Evolutionary conservation across 1,140 invertebrate genomes (phyloP).

Genomic region (Pygmarrhopalites habei): DNA sequence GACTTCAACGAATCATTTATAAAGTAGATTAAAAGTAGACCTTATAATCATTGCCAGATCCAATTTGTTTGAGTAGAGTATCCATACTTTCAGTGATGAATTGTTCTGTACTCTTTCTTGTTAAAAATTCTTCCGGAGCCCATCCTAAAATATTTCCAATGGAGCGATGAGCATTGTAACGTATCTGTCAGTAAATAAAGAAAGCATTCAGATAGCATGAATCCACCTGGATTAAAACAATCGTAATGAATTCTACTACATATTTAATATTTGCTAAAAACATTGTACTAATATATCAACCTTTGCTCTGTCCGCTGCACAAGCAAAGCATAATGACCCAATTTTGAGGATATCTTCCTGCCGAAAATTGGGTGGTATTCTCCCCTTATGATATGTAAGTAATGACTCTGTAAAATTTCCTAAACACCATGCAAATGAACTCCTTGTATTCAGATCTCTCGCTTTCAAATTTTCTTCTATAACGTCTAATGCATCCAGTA

Average conservation of each 20-base stretch:
- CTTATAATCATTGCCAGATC: conserved; percentile 18
- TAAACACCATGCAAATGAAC: conserved; percentile 14
- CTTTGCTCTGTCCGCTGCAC: conserved; percentile 2
- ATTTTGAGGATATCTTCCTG: not conserved
- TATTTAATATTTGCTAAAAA: not conserved
- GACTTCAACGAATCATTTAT: not conserved
- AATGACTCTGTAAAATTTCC: conserved; percentile 13
- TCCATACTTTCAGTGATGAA: not conserved
- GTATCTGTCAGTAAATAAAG: conserved; percentile 15
- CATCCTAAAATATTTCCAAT: conserved; percentile 9
- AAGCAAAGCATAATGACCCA: not conserved
- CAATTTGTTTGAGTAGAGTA: conserved; percentile 6
- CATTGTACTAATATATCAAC: conserved; percentile 9
- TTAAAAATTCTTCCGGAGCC: not conserved
- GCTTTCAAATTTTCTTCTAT: conserved; percentile 4
- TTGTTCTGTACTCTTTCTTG: not conserved
- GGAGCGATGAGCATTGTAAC: conserved; percentile 14
- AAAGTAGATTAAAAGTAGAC: not conserved
- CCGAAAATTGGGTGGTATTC: not conserved
- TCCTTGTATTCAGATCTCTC: not conserved
- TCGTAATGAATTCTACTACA: not conserved
- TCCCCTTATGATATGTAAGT: not conserved
- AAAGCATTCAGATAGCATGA: not conserved
- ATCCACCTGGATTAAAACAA: not conserved
- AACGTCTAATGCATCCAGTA: conserved; percentile 11